Conservation (phyloP, 2,113 vertebrate species). For the Gnathonemus longibarbis region DNA sequence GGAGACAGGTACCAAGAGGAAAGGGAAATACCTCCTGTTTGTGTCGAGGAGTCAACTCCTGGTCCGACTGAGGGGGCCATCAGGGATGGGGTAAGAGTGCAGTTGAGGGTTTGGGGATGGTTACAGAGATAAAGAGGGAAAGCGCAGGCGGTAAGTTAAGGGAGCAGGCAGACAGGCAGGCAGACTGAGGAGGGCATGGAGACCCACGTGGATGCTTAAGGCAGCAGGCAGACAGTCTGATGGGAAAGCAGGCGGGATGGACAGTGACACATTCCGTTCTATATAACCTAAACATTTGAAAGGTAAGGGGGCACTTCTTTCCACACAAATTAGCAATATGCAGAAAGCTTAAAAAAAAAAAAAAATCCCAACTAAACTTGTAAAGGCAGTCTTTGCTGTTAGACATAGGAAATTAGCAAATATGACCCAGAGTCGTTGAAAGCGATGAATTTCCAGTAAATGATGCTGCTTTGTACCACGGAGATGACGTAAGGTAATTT, state of each 20-base stretch:
- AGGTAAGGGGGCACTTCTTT: not conserved
- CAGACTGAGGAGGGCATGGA: slow-evolving; percentile 34
- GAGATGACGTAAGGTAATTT: not conserved
- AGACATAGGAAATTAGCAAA: not conserved
- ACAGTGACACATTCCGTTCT: not conserved
- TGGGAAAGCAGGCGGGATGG: not conserved
- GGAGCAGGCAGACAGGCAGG: slow-evolving; percentile 41
- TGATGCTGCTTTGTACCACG: not conserved
- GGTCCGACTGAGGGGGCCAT: slow-evolving; percentile 81
- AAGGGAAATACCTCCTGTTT: slow-evolving; percentile 86
- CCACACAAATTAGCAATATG: not conserved
- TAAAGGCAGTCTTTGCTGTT: not conserved
- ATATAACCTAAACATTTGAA: not conserved
- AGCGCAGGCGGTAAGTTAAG: slow-evolving; percentile 57
- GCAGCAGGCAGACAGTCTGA: slow-evolving; percentile 4
- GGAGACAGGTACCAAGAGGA: slow-evolving; percentile 34
- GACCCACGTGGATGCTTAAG: not conserved
- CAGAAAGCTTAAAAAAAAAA: not conserved
- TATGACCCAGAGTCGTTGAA: not conserved
- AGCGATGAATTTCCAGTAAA: not conserved
- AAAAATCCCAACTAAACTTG: not conserved
- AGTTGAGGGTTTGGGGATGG: slow-evolving; percentile 23
- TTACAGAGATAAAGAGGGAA: slow-evolving; percentile 60
- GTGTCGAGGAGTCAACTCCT: slow-evolving; percentile 86
- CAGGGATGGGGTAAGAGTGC: slow-evolving; percentile 34